These are phyloP conservation scores for Cantharis nigra DNA, from an alignment of 2,888 invertebrate genomes.

Conservation along the genomic window DNA sequence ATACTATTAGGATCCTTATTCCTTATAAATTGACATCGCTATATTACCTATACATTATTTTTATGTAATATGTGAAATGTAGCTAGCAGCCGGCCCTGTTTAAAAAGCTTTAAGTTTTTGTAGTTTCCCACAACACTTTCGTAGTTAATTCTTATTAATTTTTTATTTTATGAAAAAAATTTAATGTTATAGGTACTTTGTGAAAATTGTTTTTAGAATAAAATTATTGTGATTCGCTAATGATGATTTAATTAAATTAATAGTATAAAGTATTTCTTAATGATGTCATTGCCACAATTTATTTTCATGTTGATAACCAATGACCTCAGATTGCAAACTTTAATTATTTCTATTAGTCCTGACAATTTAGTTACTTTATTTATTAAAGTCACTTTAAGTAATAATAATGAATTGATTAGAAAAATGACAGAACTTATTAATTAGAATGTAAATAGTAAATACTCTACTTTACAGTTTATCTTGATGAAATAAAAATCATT, in stretches of 20 bases:
- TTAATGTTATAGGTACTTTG: background rate
- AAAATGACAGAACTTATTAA: background rate
- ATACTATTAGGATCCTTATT: no score
- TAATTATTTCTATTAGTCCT: background rate
- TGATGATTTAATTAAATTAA: background rate
- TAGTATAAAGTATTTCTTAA: background rate
- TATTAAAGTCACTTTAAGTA: background rate
- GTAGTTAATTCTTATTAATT: no score
- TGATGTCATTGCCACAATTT: constrained; percentile 1
- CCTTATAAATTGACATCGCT: no score
- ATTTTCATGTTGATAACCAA: background rate
- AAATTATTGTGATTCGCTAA: background rate
- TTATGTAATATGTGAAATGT: no score
- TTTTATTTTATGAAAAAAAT: background rate
- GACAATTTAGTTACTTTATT: background rate
- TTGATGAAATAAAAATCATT: no score
- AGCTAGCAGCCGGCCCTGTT: no score
- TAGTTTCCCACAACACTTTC: no score
- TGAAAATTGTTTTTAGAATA: background rate
- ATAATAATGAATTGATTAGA: background rate
- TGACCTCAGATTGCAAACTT: constrained; percentile 3
- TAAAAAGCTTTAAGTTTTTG: no score
- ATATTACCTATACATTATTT: no score
- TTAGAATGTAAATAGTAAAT: background rate
- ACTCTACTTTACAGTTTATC: no score